Evolutionary conservation across 23 tunicate species (phyloP), one percentile per base, ranked within the genome.

Genomic region (Styela clava): DNA sequence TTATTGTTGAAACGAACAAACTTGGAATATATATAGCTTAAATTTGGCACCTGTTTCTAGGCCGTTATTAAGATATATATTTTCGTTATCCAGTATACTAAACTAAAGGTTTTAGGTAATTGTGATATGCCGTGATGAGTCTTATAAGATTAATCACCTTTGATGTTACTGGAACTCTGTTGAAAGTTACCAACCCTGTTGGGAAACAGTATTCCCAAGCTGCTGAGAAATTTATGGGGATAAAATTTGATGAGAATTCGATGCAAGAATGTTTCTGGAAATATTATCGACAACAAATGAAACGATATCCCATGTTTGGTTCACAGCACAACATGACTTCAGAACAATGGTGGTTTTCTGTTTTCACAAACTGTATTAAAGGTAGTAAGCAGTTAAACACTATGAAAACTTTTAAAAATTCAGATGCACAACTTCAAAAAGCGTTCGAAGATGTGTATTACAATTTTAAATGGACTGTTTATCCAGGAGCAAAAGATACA

Each of bases 131-230:
- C n/a, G n/a, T n/a, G 7, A 71, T 71, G 77, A 71, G 34, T 76
- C 69, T 62, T 56, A 34, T 88, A 3, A 44, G 86, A 71, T 35
- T 88, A 52, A 36, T 88, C 5, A 77, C 86, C 22, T 88, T 88
- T 37, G 93, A 88, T 78, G 87, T 88, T 26, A 88, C 93, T 24
- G 81, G 84, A 56, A 88, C 93, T 2, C 37, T 88, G 18, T 32
- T 88, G 26, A 35, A 74, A 34, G 69, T 36, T 21, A 27, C 2
- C 24, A 25, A 24, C 19, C 7, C 74, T 51, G 93, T 83, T 20
- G 87, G 84, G 16, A 69, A 68, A 32, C 93, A 88, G 70, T 88
- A 88, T 69, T 78, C 93, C 3, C 62, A 32, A 31, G 73, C 62
- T 2, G 37, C 83, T 2, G 20, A 52, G 2, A 71, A 86, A 56